Percentiles rank a stretch among this genome's conserved stretches.
These are phyloP conservation scores for Cyrtonyx montezumae DNA, from an alignment of 2,113 vertebrate species.

Conservation along the genomic window DNA sequence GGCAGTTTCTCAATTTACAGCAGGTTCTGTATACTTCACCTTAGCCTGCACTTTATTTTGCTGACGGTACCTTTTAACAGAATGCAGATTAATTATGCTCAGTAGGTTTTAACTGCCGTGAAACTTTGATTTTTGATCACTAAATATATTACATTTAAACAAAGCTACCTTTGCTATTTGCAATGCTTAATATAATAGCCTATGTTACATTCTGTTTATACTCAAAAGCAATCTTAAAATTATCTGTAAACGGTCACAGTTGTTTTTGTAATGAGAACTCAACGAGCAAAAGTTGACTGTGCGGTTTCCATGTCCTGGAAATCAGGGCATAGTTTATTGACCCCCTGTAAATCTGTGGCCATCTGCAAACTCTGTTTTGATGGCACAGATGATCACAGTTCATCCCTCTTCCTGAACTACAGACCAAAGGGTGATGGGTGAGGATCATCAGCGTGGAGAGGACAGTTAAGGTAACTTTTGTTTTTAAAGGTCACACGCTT, in stretches of 20 bases:
- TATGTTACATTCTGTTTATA: not conserved
- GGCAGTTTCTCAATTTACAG: not conserved
- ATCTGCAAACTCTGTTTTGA: not conserved
- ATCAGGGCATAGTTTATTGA: not conserved
- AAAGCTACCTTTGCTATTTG: not conserved
- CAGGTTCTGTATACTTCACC: not conserved
- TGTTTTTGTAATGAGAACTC: not conserved
- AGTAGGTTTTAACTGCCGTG: conserved; percentile 1
- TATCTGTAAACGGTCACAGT: not conserved
- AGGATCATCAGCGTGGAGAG: not conserved
- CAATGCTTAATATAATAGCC: conserved; percentile 1
- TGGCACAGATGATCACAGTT: not conserved
- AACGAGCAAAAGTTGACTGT: not conserved
- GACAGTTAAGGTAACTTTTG: not conserved
- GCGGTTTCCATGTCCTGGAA: not conserved
- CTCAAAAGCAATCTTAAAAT: conserved; percentile 15
- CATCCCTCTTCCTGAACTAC: not conserved
- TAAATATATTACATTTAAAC: not conserved
- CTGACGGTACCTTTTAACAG: conserved; percentile 36
- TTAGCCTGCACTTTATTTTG: conserved; percentile 25
- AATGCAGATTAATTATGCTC: conserved; percentile 52
- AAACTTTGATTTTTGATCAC: not conserved
- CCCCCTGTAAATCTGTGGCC: not conserved
- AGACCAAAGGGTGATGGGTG: not conserved
- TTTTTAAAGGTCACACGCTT: not conserved